Conservation (phyloP, 92 coral and sea anemone genomes). For the Phenganax subtilis region DNA sequence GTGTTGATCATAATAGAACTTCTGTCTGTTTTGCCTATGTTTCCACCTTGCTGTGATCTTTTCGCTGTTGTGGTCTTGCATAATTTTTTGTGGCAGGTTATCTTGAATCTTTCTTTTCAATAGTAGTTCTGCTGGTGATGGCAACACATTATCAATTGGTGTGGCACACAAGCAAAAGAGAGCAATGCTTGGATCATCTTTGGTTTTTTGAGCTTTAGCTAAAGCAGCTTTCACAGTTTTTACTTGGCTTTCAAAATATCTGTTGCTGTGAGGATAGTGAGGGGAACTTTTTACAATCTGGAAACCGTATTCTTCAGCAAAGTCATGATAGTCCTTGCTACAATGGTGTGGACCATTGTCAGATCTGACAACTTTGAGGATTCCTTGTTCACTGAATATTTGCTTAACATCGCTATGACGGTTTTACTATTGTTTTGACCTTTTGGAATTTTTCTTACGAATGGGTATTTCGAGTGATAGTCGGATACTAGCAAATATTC, state of each 20-base stretch:
- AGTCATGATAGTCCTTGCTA: too few species aligned
- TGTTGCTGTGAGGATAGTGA: slow-evolving; percentile 25
- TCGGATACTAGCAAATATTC: slow-evolving; percentile 1
- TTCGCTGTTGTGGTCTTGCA: slow-evolving; percentile 36
- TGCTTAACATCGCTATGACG: too few species aligned
- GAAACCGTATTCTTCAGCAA: background rate
- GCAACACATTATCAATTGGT: slow-evolving; percentile 7
- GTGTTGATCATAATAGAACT: slow-evolving; percentile 16
- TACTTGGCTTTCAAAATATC: background rate
- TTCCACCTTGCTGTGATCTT: slow-evolving; percentile 36
- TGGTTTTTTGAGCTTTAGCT: slow-evolving; percentile 38
- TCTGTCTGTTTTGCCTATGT: slow-evolving; percentile 40
- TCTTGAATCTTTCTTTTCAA: slow-evolving; percentile 43
- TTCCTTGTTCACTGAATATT: too few species aligned
- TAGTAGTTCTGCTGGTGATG: slow-evolving; percentile 45
- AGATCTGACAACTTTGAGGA: too few species aligned
- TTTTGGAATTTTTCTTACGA: background rate
- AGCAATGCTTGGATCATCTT: slow-evolving; percentile 42
- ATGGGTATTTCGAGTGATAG: slow-evolving; percentile 18
- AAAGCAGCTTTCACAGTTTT: slow-evolving; percentile 3
- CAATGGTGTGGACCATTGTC: too few species aligned
- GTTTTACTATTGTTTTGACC: too few species aligned
- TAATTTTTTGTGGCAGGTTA: slow-evolving; percentile 44
- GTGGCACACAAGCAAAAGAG: slow-evolving; percentile 35
- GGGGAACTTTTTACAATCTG: slow-evolving; percentile 21